These are phyloP conservation scores for Diglossa cyanea DNA, from an alignment of 2,797 vertebrate genomes.

Conservation along the genomic window DNA sequence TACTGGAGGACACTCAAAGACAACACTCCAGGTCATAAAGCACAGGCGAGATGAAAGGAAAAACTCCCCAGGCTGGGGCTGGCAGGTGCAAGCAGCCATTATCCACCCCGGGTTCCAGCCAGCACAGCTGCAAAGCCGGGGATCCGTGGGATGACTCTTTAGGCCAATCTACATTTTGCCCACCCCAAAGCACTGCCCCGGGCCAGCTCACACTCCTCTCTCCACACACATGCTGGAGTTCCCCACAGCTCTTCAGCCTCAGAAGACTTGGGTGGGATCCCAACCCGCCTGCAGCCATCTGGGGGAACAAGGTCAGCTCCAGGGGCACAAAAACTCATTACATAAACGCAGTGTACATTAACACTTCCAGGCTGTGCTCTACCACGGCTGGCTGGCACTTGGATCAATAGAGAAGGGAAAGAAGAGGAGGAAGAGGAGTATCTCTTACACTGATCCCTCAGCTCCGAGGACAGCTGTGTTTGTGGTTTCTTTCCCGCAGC, in stretches of 20 bases:
- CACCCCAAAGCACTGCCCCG: not conserved
- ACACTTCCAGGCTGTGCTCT: not conserved
- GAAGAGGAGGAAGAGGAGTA: not conserved
- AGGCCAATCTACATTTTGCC: not conserved
- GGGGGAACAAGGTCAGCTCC: not conserved
- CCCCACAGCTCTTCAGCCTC: not conserved
- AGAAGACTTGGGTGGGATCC: fast-evolving
- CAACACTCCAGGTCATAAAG: not conserved
- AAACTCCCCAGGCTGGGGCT: fast-evolving
- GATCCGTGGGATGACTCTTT: fast-evolving
- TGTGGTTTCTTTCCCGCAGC: not conserved
- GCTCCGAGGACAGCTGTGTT: not conserved
- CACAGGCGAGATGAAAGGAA: not conserved
- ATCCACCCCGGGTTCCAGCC: not conserved
- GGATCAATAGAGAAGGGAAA: fast-evolving
- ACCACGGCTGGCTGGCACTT: not conserved
- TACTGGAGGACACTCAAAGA: not conserved
- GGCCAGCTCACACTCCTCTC: not conserved
- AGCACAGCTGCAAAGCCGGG: not conserved
- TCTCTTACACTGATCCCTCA: not conserved
- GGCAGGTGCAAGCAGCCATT: fast-evolving
- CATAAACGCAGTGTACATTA: fast-evolving
- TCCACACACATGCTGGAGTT: fast-evolving
- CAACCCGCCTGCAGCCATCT: fast-evolving
- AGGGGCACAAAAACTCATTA: not conserved